These are phyloP conservation scores for Euwallacea similis DNA, from an alignment of 1,140 invertebrate genomes.

Conservation along the genomic window DNA sequence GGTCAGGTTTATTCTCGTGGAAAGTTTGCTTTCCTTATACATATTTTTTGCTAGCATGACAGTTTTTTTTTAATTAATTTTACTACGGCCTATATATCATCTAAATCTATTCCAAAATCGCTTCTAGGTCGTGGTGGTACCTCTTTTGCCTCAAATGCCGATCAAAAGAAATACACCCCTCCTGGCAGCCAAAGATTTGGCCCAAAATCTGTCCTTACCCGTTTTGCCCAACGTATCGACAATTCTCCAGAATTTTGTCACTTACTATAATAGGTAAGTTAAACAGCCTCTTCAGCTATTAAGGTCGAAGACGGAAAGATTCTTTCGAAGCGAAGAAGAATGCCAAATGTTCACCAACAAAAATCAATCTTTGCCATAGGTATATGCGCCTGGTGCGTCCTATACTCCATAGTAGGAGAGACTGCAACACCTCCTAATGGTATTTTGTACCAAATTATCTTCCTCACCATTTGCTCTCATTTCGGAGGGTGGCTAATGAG, in stretches of 20 bases:
- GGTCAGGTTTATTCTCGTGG: too few relatives aligned
- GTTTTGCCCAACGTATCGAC: constrained; percentile 78
- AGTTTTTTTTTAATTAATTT: too few relatives aligned
- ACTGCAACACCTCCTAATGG: constrained; percentile 76
- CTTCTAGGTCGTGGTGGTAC: constrained; percentile 72
- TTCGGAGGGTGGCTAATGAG: constrained; percentile 79
- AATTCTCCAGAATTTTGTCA: constrained; percentile 71
- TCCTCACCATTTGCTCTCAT: constrained; percentile 73
- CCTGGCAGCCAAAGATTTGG: constrained; percentile 78
- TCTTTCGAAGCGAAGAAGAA: neutral
- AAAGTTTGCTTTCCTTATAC: too few relatives aligned
- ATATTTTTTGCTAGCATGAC: too few relatives aligned
- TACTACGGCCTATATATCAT: too few relatives aligned
- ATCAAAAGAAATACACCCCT: constrained; percentile 67
- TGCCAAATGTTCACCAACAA: neutral
- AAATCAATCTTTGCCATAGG: constrained; percentile 53
- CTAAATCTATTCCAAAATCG: neutral
- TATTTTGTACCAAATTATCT: constrained; percentile 76
- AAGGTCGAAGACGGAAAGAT: neutral
- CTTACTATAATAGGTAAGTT: constrained; percentile 60
- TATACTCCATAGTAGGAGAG: constrained; percentile 72
- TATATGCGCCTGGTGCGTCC: constrained; percentile 73
- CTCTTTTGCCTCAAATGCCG: constrained; percentile 70
- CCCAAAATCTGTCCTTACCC: constrained; percentile 76
- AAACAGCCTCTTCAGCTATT: neutral